Percentiles rank a stretch among this genome's conserved stretches.
Evolutionary conservation across 2,888 invertebrate genomes (phyloP).

Genomic region (Teinopalpus imperialis): DNA sequence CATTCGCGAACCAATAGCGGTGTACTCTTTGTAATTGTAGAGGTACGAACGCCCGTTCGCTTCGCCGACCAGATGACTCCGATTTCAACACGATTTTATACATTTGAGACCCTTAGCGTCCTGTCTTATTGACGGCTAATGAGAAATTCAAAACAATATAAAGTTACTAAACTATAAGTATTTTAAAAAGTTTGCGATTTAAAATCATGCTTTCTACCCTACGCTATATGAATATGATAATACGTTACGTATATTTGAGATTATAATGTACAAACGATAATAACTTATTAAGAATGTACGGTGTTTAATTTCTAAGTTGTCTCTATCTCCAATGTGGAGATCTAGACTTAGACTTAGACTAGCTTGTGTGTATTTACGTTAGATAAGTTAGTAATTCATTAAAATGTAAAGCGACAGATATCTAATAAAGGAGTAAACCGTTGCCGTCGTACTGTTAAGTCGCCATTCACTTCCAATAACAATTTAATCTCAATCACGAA

Average conservation of each 20-base stretch:
- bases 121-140: neutral
- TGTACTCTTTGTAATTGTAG: conserved; percentile 51
- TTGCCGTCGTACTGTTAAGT: neutral
- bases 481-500: conserved; percentile 22
- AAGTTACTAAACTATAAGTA: conserved; percentile 2
- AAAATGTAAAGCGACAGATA: neutral
- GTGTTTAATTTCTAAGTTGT: no score
- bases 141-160: neutral
- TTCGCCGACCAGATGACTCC: conserved; percentile 39
- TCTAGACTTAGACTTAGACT: no score
- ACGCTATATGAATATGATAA: no score
- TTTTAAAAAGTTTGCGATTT: no score
- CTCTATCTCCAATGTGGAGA: no score
- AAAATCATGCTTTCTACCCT: no score
- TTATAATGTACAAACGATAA: no score
- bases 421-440: conserved; percentile 1
- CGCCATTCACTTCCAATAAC: conserved; percentile 14
- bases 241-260: no score
- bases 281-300: no score
- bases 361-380: no score
- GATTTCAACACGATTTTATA: conserved; percentile 39
- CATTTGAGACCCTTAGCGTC: conserved; percentile 1
- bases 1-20: conserved; percentile 37
- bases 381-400: no score
- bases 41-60: conserved; percentile 37